Conservation (phyloP, 2,888 invertebrate genomes). For the Quadriops clusia region DNA sequence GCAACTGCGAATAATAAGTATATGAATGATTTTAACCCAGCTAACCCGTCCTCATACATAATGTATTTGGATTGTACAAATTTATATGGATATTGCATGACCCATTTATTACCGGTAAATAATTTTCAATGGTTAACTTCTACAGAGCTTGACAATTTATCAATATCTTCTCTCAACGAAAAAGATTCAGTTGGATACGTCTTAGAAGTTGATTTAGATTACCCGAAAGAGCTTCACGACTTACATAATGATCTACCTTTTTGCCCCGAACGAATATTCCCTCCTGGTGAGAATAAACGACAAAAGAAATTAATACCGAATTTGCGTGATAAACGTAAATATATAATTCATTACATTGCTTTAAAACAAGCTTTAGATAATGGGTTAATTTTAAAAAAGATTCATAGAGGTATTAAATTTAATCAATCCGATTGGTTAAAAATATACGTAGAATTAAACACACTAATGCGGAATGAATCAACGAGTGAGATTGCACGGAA, state of each 20-base stretch:
- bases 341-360: conserved; percentile 21
- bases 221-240: conserved; percentile 20
- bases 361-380: conserved; percentile 24
- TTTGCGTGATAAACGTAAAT: conserved; percentile 13
- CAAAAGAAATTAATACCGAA: conserved; percentile 19
- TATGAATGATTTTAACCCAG: too few relatives aligned
- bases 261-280: conserved; percentile 20
- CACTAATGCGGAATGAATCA: conserved; percentile 5
- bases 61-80: too few relatives aligned
- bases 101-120: too few relatives aligned
- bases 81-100: too few relatives aligned
- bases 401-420: conserved; percentile 25
- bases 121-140: too few relatives aligned
- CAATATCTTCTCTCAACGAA: too few relatives aligned
- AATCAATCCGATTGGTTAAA: conserved; percentile 26
- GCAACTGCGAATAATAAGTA: too few relatives aligned
- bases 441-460: conserved; percentile 21
- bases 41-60: too few relatives aligned
- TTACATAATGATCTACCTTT: conserved; percentile 25
- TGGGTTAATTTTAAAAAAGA: conserved; percentile 23
- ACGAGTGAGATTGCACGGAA: conserved; percentile 12
- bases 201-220: conserved; percentile 25
- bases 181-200: conserved; percentile 19
- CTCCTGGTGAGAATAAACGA: conserved; percentile 13
- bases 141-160: not conserved